Conservation (phyloP, 2,797 vertebrate species). For the Characodon lateralis region DNA sequence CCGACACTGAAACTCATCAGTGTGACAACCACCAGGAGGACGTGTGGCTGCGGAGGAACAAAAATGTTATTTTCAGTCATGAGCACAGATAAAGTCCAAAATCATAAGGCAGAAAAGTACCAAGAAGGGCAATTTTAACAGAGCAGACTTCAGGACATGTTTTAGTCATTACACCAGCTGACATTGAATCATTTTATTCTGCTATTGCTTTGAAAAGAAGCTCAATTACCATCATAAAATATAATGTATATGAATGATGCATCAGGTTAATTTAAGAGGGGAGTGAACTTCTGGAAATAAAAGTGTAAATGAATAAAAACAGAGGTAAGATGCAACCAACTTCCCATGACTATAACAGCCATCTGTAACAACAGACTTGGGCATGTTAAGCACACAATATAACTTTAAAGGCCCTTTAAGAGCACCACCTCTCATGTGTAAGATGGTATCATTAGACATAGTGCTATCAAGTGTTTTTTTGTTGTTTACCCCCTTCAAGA, state of each 20-base stretch:
- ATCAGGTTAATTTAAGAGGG: slow-evolving; percentile 7
- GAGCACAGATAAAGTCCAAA: slow-evolving; percentile 14
- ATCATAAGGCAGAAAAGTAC: slow-evolving; percentile 13
- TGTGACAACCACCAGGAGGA: slow-evolving; percentile 93
- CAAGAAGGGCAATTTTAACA: slow-evolving; percentile 10
- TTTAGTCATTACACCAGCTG: slow-evolving; percentile 24
- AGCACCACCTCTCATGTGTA: background rate
- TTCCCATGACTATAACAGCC: slow-evolving; percentile 23
- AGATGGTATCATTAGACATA: background rate
- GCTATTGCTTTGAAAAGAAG: slow-evolving; percentile 7
- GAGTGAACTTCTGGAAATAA: slow-evolving; percentile 22
- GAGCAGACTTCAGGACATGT: slow-evolving; percentile 19
- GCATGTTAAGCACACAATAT: slow-evolving; percentile 10
- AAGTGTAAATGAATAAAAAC: slow-evolving; percentile 18
- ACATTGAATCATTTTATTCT: slow-evolving; percentile 19
- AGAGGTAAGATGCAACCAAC: slow-evolving; percentile 16
- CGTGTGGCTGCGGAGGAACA: slow-evolving; percentile 84
- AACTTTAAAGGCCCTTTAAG: background rate
- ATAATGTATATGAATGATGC: background rate
- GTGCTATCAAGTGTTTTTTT: background rate
- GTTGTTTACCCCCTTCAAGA: background rate
- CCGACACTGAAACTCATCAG: slow-evolving; percentile 94
- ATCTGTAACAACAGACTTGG: slow-evolving; percentile 18
- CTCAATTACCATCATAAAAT: slow-evolving; percentile 5
- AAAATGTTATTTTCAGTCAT: slow-evolving; percentile 4